Conservation (phyloP, 1,140 invertebrate species). For the Ganaspis sp. region DNA sequence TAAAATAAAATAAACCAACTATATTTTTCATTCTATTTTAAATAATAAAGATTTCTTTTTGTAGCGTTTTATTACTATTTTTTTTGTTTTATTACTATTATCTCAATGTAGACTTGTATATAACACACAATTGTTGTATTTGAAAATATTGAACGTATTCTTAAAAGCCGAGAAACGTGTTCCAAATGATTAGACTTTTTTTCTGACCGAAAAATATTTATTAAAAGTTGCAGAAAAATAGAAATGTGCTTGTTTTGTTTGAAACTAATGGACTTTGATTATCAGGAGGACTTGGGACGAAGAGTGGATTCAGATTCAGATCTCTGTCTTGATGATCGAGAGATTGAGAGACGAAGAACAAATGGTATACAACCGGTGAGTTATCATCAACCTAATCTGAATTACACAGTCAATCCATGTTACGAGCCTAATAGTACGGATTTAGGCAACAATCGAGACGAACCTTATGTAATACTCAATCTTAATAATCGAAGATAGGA, state of each 20-base stretch:
- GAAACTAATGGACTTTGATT: background rate
- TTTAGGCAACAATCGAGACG: conserved; percentile 68
- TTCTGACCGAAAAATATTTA: too few species aligned
- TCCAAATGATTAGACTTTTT: too few species aligned
- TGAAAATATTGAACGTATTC: too few species aligned
- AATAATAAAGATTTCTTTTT: too few species aligned
- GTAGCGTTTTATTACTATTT: too few species aligned
- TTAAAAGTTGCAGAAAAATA: too few species aligned
- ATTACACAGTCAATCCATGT: conserved; percentile 76
- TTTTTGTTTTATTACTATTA: too few species aligned
- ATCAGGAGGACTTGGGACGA: conserved; percentile 80
- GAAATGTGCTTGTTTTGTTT: background rate
- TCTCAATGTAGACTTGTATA: too few species aligned
- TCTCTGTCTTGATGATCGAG: conserved; percentile 86
- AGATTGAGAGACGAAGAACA: conserved; percentile 69
- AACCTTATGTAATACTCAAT: conserved; percentile 75
- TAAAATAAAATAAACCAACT: too few species aligned
- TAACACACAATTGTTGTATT: too few species aligned
- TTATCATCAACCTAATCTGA: conserved; percentile 76
- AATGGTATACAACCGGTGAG: conserved; percentile 72
- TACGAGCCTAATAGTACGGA: conserved; percentile 74
- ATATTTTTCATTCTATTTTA: too few species aligned
- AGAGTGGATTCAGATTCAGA: conserved; percentile 90
- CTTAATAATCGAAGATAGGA: conserved; percentile 72
- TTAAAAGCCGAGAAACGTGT: too few species aligned